phyloP scores from a whole-genome alignment of 2,113 vertebrate species.

The Benitochromis conjunctus region DNA sequence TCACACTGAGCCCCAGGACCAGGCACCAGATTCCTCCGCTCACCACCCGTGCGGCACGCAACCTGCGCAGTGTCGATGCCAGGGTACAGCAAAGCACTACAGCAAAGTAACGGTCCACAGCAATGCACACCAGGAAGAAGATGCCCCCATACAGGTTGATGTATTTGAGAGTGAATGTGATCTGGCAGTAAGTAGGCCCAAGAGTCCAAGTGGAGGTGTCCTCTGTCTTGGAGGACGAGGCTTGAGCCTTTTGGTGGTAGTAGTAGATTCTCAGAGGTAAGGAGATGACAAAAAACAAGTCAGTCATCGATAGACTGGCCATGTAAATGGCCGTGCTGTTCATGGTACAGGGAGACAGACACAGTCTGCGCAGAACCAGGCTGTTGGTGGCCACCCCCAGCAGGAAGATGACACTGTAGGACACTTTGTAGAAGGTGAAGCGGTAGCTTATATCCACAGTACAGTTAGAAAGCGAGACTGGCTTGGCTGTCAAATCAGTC shows the following conservation, averaged over 20 bases:
- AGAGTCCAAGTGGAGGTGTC: constrained; percentile 22
- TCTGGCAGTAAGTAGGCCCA: constrained; percentile 51
- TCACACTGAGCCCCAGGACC: constrained; percentile 63
- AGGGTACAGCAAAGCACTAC: constrained; percentile 68
- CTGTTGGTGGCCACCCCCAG: constrained; percentile 63
- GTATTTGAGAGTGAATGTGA: constrained; percentile 73
- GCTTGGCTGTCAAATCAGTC: background rate
- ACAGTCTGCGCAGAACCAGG: constrained; percentile 57
- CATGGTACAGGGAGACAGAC: constrained; percentile 24
- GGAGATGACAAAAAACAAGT: constrained; percentile 69
- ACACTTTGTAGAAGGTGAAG: constrained; percentile 69
- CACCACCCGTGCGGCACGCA: constrained; percentile 42
- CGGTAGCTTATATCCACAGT: constrained; percentile 69
- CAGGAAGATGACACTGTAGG: constrained; percentile 72
- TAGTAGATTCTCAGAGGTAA: constrained; percentile 72
- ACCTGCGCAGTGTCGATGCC: background rate
- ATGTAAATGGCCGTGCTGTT: constrained; percentile 70
- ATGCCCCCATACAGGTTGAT: constrained; percentile 75
- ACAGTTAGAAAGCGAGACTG: constrained; percentile 49
- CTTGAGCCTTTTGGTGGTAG: constrained; percentile 55
- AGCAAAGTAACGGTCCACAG: constrained; percentile 70
- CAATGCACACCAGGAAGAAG: constrained; percentile 75
- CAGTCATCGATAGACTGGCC: constrained; percentile 59
- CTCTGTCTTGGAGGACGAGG: background rate
- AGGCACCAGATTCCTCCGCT: constrained; percentile 67